These are phyloP conservation scores for Hipposideros larvatus DNA, from an alignment of 2,797 vertebrate genomes.

Conservation along the genomic window DNA sequence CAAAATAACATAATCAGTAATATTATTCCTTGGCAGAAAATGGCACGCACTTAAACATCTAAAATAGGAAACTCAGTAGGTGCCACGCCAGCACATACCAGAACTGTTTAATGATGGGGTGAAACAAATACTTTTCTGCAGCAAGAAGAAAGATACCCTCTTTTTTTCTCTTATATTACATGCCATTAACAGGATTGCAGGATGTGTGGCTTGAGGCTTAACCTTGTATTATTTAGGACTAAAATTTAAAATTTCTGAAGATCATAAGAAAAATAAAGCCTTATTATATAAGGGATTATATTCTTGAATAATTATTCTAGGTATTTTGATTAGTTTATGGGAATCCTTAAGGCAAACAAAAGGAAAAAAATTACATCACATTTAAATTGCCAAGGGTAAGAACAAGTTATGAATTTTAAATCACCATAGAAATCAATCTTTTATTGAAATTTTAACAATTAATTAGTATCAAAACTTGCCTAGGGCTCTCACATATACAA, in stretches of 20 bases:
- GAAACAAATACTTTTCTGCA: not conserved
- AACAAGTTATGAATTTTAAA: constrained; percentile 25
- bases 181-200: not conserved
- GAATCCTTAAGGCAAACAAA: not conserved
- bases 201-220: not conserved
- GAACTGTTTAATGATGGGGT: not conserved
- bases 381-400: not conserved
- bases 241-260: not conserved
- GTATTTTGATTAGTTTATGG: not conserved
- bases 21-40: constrained; percentile 17
- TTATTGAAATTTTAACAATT: not conserved
- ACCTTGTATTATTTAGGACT: not conserved
- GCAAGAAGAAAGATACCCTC: not conserved
- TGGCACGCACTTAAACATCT: not conserved
- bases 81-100: not conserved
- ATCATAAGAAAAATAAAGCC: not conserved
- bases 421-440: not conserved
- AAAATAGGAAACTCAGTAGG: not conserved
- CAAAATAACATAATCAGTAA: not conserved
- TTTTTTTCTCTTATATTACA: not conserved
- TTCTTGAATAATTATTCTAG: not conserved
- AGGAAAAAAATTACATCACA: not conserved
- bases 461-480: not conserved
- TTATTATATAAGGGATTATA: not conserved
- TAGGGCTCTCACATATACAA: not conserved